A percentile compares a stretch with the other conserved stretches of the same genome.
Evolutionary conservation across 2,888 invertebrate genomes (phyloP).

Genomic region (Autographa pulchrina): DNA sequence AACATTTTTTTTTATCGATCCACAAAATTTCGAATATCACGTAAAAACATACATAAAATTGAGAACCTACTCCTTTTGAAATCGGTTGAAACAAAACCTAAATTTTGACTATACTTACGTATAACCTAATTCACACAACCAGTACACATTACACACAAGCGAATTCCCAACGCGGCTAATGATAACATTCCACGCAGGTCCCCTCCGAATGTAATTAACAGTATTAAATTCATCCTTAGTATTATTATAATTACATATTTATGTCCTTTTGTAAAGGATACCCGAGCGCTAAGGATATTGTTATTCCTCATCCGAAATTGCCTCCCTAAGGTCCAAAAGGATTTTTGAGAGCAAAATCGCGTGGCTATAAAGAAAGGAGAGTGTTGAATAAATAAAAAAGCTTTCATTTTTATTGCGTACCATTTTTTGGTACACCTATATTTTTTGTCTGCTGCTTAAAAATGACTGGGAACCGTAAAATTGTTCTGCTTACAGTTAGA

Average conservation of each 20-base stretch:
- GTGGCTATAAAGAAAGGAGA: conserved; percentile 55
- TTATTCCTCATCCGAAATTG: conserved; percentile 60
- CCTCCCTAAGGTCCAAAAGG: conserved; percentile 63
- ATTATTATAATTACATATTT: conserved; percentile 58
- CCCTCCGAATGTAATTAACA: conserved; percentile 54
- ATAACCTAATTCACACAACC: conserved; percentile 35
- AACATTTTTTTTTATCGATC: no score
- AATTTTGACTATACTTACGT: conserved; percentile 5
- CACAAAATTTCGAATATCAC: no score
- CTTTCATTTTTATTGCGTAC: conserved; percentile 61
- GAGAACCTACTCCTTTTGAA: no score
- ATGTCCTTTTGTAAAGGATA: conserved; percentile 49
- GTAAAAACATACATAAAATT: no score
- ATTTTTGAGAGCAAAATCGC: conserved; percentile 60
- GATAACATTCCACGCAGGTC: conserved; percentile 42
- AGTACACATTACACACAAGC: conserved; percentile 9
- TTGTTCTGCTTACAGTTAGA: conserved; percentile 40
- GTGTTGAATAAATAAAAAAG: conserved; percentile 62
- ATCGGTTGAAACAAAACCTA: no score
- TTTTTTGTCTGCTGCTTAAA: conserved; percentile 47
- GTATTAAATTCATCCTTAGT: conserved; percentile 56
- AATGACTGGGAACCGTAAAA: conserved; percentile 48
- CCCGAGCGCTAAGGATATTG: conserved; percentile 48
- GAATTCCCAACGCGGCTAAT: conserved; percentile 37
- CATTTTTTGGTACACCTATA: conserved; percentile 51